phyloP scores from a whole-genome alignment of 1,140 invertebrate genomes.

The Panonychus citri region DNA sequence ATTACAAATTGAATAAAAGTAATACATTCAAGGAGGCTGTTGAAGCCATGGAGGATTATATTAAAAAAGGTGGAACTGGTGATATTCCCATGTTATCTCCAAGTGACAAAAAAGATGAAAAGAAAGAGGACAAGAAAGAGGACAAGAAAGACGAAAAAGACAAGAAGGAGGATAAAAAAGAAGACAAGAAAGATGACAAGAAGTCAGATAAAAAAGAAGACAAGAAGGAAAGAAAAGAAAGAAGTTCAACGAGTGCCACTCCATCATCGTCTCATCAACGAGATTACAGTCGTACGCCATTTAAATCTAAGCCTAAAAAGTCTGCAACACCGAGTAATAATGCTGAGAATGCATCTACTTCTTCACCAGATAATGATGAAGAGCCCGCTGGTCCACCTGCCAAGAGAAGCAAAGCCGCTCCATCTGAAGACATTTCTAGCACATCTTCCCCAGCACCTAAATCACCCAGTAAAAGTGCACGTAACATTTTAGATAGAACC shows the following conservation, averaged over 20 bases:
- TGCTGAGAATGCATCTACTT: background rate
- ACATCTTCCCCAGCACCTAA: background rate
- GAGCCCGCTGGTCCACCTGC: background rate
- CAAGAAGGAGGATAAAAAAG: background rate
- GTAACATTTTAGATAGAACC: constrained; percentile 2
- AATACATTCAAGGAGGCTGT: constrained; percentile 58
- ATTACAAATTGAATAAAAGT: constrained; percentile 51
- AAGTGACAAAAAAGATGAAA: background rate
- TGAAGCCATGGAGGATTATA: constrained; percentile 58
- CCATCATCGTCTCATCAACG: background rate
- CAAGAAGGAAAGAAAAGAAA: background rate
- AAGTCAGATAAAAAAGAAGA: background rate
- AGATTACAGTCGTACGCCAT: constrained; percentile 12
- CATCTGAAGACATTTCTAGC: background rate
- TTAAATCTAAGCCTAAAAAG: constrained; percentile 4
- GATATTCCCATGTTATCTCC: background rate
- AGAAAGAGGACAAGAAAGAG: background rate
- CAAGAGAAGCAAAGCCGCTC: constrained; percentile 1
- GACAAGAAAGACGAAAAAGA: background rate
- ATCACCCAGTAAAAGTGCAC: constrained; percentile 1
- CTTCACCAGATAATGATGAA: background rate
- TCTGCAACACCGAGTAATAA: background rate
- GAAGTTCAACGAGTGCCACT: background rate
- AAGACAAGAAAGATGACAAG: background rate
- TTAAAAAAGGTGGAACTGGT: constrained; percentile 23